Conservation (phyloP, 2,113 vertebrate species). For the Pedetes capensis region DNA sequence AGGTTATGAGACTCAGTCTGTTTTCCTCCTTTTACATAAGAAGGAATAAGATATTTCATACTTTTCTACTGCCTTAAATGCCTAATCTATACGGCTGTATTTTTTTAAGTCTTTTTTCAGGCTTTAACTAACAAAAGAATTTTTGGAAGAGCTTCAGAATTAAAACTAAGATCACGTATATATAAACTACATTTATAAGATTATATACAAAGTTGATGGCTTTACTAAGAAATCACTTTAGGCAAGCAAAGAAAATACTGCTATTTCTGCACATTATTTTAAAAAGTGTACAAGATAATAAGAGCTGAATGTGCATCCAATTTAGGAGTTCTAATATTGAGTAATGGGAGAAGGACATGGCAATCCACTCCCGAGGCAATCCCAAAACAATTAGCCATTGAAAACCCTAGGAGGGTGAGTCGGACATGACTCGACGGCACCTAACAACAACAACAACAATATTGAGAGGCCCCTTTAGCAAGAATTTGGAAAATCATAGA, state of each 20-base stretch:
- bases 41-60: not conserved
- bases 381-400: no score
- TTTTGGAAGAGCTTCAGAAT: constrained; percentile 31
- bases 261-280: not conserved
- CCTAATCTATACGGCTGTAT: not conserved
- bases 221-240: constrained; percentile 2
- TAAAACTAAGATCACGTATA: not conserved
- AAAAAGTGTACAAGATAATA: not conserved
- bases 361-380: no score
- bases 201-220: not conserved
- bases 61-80: not conserved
- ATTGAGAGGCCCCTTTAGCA: not conserved
- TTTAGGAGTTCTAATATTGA: not conserved
- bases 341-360: no score
- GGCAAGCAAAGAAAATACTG: not conserved
- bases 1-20: not conserved
- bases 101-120: not conserved
- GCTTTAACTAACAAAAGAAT: constrained; percentile 31
- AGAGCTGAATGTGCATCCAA: not conserved
- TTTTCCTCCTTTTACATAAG: not conserved
- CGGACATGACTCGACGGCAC: no score
- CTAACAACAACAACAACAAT: no score
- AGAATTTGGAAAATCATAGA: not conserved
- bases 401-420: no score
- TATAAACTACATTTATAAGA: not conserved